phyloP scores from a whole-genome alignment of 2,113 vertebrate genomes.

The Choloepus hoffmanni region DNA sequence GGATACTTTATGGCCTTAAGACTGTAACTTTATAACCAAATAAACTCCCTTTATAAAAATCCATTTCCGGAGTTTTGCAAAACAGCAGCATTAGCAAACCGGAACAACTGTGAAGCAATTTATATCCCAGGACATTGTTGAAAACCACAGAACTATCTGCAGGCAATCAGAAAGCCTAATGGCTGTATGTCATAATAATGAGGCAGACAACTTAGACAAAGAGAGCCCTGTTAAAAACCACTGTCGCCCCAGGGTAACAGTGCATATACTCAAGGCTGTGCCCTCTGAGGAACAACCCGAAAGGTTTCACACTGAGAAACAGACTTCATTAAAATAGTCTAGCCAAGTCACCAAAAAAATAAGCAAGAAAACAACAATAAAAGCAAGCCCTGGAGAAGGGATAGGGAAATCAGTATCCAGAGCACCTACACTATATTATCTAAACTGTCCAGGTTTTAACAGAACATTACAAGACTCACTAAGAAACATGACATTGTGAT shows the following conservation, averaged over 20 bases:
- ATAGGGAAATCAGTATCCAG: not conserved
- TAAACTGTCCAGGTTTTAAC: not conserved
- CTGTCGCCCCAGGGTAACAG: too few relatives aligned
- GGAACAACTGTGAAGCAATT: not conserved
- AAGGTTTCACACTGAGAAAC: not conserved
- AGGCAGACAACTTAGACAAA: not conserved
- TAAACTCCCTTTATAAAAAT: too few relatives aligned
- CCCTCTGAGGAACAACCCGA: not conserved
- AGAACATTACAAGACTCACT: not conserved
- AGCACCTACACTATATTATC: not conserved
- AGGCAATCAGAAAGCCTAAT: not conserved
- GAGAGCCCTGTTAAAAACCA: not conserved
- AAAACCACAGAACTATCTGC: not conserved
- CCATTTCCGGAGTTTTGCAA: too few relatives aligned
- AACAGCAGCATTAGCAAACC: too few relatives aligned
- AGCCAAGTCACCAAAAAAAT: not conserved
- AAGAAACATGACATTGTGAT: not conserved
- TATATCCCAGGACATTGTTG: too few relatives aligned
- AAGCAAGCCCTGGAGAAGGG: not conserved
- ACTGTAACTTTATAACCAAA: too few relatives aligned
- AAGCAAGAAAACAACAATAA: not conserved
- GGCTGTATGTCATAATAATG: not conserved
- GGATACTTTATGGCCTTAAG: too few relatives aligned
- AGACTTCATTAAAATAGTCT: not conserved
- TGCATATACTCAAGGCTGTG: not conserved